phyloP scores from a whole-genome alignment of 92 coral and sea anemone species.

The Actinernus sp. region DNA sequence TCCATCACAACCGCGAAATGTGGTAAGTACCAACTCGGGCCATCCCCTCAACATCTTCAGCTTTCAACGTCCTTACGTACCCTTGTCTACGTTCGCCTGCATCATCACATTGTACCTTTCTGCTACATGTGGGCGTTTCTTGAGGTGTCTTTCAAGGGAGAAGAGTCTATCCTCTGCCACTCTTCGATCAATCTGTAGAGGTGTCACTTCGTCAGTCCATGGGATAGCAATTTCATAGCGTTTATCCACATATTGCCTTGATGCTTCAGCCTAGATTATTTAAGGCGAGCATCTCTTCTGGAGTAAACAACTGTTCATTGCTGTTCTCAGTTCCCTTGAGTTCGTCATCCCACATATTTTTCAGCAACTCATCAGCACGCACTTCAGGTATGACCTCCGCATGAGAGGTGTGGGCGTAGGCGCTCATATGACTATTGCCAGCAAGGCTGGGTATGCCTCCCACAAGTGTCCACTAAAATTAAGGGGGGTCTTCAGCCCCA shows the following conservation, averaged over 20 bases:
- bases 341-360: constrained; percentile 42
- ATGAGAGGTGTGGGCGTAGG: constrained; percentile 12
- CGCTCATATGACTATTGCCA: constrained; percentile 22
- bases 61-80: constrained; percentile 4
- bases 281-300: no score
- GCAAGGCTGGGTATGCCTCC: constrained; percentile 30
- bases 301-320: no score
- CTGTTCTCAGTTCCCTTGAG: background rate
- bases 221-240: no score
- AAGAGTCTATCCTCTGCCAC: no score
- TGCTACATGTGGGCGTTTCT: no score
- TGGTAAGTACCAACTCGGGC: no score
- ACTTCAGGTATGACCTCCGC: no score
- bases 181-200: no score
- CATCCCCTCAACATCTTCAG: constrained; percentile 38
- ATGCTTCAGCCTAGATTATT: constrained; percentile 11
- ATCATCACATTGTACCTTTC: constrained; percentile 24
- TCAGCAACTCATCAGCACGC: constrained; percentile 42
- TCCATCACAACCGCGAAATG: constrained; percentile 51
- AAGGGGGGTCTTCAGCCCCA: no score
- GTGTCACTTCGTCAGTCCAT: no score
- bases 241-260: constrained; percentile 5
- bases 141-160: no score
- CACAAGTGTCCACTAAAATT: constrained; percentile 41
- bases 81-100: constrained; percentile 36